Conservation (phyloP, 2,113 vertebrate genomes). For the Corythornis cristatus region DNA sequence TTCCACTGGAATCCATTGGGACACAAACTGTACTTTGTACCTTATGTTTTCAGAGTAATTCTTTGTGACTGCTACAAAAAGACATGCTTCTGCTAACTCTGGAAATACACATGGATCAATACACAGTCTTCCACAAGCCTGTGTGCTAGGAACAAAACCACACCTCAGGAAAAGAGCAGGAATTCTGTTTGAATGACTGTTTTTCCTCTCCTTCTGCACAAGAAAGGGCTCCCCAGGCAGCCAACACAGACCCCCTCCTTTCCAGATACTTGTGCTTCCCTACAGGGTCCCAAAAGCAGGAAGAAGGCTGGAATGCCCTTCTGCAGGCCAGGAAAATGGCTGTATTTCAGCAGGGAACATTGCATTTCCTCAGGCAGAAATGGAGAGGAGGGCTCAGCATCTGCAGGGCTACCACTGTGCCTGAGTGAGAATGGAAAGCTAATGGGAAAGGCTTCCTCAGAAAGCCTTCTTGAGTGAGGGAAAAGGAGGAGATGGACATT, state of each 20-base stretch:
- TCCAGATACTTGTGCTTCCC: not conserved
- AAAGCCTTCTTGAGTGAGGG: not conserved
- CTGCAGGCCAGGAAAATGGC: not conserved
- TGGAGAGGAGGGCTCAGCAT: not conserved
- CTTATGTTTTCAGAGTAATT: rapidly evolving
- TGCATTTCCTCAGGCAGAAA: not conserved
- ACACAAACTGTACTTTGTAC: not conserved
- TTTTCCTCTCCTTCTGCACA: not conserved
- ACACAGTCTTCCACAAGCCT: not conserved
- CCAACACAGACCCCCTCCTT: not conserved
- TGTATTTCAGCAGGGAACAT: not conserved
- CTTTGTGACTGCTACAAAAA: not conserved
- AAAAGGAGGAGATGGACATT: not conserved
- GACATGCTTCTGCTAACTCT: not conserved
- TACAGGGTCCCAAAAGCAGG: not conserved
- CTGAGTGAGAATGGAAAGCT: not conserved
- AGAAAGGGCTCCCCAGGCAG: not conserved
- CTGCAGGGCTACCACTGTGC: rapidly evolving
- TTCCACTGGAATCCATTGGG: not conserved
- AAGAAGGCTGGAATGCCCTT: not conserved
- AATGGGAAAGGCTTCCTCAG: not conserved
- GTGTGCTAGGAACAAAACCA: not conserved
- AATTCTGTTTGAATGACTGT: not conserved
- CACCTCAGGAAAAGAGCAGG: not conserved
- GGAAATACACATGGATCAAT: not conserved